Evolutionary conservation across 2,888 invertebrate species (phyloP).

Genomic region (Gymnosoma rotundatum): DNA sequence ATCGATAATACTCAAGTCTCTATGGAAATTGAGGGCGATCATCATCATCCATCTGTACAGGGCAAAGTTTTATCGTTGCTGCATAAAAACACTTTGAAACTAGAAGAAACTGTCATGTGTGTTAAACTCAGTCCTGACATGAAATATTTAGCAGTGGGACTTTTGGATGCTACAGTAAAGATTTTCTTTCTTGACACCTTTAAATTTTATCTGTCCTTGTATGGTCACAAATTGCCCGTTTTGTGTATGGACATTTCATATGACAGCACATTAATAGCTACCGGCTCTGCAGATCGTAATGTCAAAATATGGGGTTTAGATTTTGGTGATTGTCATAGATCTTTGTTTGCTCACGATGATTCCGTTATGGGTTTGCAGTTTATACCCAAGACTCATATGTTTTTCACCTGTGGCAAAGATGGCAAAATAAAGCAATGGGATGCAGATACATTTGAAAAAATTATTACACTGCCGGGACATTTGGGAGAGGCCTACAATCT

Average conservation of each 20-base stretch:
- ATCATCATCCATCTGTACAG: conserved; percentile 48
- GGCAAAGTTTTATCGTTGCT: conserved; percentile 88
- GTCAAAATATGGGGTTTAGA: conserved; percentile 99
- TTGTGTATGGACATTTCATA: conserved; percentile 96
- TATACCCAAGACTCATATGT: conserved; percentile 94
- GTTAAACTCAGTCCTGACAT: conserved; percentile 92
- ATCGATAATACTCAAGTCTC: conserved; percentile 87
- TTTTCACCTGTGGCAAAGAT: conserved; percentile 97
- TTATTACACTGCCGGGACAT: conserved; percentile 93
- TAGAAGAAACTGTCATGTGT: conserved; percentile 93
- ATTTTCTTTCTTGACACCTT: conserved; percentile 97
- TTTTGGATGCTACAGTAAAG: conserved; percentile 96
- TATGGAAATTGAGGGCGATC: conserved; percentile 46
- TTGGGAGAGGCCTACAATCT: conserved; percentile 90
- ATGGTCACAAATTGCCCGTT: conserved; percentile 98
- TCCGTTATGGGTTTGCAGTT: conserved; percentile 95
- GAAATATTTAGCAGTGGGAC: conserved; percentile 93
- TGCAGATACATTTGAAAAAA: conserved; percentile 94
- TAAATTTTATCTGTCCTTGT: conserved; percentile 97
- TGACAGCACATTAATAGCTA: conserved; percentile 92
- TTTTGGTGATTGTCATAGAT: conserved; percentile 98
- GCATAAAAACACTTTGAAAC: conserved; percentile 91
- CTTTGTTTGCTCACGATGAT: conserved; percentile 98
- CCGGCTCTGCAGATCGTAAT: conserved; percentile 97
- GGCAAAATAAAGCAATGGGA: conserved; percentile 99